Evolutionary conservation across 1,140 invertebrate genomes (phyloP).

Genomic region (Rhopalosiphum padi): DNA sequence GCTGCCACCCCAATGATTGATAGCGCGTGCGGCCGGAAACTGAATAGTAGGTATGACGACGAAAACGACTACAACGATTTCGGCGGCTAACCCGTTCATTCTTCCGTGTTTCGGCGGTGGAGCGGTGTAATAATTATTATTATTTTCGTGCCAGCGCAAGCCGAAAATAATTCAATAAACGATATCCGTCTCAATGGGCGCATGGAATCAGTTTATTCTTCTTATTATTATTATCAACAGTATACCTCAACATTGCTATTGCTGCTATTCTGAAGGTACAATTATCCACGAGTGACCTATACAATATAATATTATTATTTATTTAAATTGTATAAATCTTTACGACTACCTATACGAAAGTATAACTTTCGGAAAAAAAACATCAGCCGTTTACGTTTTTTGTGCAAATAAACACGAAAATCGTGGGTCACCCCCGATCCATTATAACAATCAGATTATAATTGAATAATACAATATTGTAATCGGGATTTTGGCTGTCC

Average conservation of each 20-base stretch:
- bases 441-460: neutral
- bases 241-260: neutral
- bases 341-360: neutral
- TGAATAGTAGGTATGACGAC: neutral
- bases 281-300: neutral
- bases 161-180: slow-evolving; percentile 42
- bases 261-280: neutral
- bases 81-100: neutral
- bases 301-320: neutral
- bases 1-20: slow-evolving; percentile 13
- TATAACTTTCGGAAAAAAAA: neutral
- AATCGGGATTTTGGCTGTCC: neutral
- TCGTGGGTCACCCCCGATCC: neutral
- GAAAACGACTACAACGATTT: neutral
- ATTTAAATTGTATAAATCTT: neutral
- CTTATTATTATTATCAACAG: neutral
- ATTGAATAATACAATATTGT: neutral
- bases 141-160: neutral
- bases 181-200: neutral
- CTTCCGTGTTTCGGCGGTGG: neutral
- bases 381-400: neutral
- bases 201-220: neutral
- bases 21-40: slow-evolving; percentile 15
- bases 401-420: neutral
- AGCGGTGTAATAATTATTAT: neutral